Evolutionary conservation across 1,140 invertebrate species (phyloP), one percentile per base, ranked within the genome.

Genomic region (Drosophila watanabei): DNA sequence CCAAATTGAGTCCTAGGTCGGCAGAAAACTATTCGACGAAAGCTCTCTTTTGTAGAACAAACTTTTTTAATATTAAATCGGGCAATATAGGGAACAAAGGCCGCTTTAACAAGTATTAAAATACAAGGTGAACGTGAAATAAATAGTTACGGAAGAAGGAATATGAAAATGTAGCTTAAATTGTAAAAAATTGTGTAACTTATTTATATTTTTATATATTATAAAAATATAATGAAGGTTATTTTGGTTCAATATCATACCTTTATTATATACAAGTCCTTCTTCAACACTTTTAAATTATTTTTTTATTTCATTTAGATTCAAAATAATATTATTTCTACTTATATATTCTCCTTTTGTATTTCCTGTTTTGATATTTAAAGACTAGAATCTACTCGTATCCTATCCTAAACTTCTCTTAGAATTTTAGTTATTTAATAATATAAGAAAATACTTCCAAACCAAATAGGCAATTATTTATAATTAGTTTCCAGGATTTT

Each of bases 1-100:
- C 8, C 20, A 65, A 65, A 52, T 28, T 35, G 37, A 43, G 30
- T 43, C 32, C 20, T 56, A 46, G 62, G 20, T 63, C 28, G 13
- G n/a, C 1, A 37, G n/a, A 48, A 37, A 24, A 48, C 20, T 43
- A 46, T 24, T 66, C 39, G 9, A 10, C 8, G 8, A 30, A 24
- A 18, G 39, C 14, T 18, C 10, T 16, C 14, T 46, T 10, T 46
- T 18, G 14, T 16, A 16, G 2, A 56, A 37, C 1, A 16, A 56
- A 56, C 13, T 56, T 56, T 56, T 56, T 37, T 5, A 56, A 56
- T 56, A 56, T 0, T 6, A 24, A 37, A 37, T 56, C 33, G 33
- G 28, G 8, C 0, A 14, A 4, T 28, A n/a, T 6, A 10, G 18
- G 7, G 3, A 20, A 13, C 2, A 10, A 35, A 14, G 48, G 0